These are phyloP conservation scores for Anoplius nigerrimus DNA, from an alignment of 2,888 invertebrate genomes.

Conservation along the genomic window DNA sequence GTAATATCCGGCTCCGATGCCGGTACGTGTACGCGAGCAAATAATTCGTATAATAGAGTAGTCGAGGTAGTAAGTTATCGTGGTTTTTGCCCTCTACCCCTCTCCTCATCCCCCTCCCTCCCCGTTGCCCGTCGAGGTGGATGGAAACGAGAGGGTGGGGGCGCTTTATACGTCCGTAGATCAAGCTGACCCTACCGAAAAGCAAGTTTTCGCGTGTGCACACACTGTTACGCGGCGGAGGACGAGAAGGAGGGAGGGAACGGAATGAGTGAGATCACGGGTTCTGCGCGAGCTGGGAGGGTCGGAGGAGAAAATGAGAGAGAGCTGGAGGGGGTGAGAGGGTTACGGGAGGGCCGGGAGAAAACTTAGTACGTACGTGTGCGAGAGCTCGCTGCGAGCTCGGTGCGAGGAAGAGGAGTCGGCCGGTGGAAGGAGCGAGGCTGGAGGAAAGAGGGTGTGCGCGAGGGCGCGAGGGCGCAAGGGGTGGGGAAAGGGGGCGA, in stretches of 20 bases:
- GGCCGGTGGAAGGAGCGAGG: constrained; percentile 11
- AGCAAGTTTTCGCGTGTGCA: constrained; percentile 40
- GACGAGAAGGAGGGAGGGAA: constrained; percentile 17
- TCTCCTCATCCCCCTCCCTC: neutral
- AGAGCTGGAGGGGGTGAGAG: constrained; percentile 12
- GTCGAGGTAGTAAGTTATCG: constrained; percentile 42
- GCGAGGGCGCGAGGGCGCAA: constrained; percentile 17
- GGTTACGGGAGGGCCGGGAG: constrained; percentile 13
- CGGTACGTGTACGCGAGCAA: constrained; percentile 3
- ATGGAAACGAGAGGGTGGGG: constrained; percentile 9
- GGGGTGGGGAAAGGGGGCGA: constrained; percentile 33
- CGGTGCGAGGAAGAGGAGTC: constrained; percentile 11
- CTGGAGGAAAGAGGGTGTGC: constrained; percentile 19
- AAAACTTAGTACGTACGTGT: constrained; percentile 38
- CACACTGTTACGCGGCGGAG: constrained; percentile 14
- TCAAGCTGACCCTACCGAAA: constrained; percentile 48
- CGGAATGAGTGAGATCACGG: constrained; percentile 30
- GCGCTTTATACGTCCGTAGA: constrained; percentile 40
- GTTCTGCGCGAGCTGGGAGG: constrained; percentile 7
- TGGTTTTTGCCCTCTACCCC: constrained; percentile 32
- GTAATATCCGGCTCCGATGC: constrained; percentile 2
- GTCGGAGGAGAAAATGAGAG: neutral
- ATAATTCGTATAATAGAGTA: constrained; percentile 46
- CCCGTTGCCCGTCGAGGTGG: neutral
- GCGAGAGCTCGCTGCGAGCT: constrained; percentile 19